Evolutionary conservation across 2,888 invertebrate species (phyloP).

Genomic region (Hymenopus coronatus): DNA sequence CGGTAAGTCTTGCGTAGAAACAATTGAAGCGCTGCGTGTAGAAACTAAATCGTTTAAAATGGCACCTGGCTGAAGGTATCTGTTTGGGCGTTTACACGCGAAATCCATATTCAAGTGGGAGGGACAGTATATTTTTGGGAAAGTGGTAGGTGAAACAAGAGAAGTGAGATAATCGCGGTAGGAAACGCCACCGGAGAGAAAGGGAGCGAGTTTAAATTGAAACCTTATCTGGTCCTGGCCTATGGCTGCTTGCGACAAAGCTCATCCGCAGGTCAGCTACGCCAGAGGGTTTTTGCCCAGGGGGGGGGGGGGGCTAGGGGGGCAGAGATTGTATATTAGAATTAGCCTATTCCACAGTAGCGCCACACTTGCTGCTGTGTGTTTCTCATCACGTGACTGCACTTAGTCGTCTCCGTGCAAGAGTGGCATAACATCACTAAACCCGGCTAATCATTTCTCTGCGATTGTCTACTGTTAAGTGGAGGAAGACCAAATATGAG

Average conservation of each 20-base stretch:
- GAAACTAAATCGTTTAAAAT: background rate
- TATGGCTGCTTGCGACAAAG: constrained; percentile 17
- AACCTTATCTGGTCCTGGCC: constrained; percentile 35
- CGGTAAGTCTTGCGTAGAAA: background rate
- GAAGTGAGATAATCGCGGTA: background rate
- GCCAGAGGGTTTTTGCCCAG: constrained; percentile 19
- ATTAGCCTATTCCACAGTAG: constrained; percentile 14
- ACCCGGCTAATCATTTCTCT: no score
- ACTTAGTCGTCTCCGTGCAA: background rate
- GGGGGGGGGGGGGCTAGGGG: no score
- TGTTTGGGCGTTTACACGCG: background rate
- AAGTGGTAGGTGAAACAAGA: constrained; percentile 5
- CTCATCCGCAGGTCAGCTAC: constrained; percentile 11
- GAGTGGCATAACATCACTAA: background rate
- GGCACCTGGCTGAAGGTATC: background rate
- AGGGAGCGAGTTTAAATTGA: constrained; percentile 34
- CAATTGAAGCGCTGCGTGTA: background rate
- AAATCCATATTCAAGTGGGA: background rate
- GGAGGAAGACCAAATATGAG: no score
- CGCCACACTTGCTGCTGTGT: background rate
- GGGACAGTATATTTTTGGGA: background rate
- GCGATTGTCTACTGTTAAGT: no score
- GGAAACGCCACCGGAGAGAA: constrained; percentile 1
- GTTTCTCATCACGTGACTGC: background rate
- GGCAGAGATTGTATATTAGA: constrained; percentile 21